These are phyloP conservation scores for Nothobranchius furzeri DNA, from an alignment of 2,113 vertebrate genomes.

Conservation along the genomic window DNA sequence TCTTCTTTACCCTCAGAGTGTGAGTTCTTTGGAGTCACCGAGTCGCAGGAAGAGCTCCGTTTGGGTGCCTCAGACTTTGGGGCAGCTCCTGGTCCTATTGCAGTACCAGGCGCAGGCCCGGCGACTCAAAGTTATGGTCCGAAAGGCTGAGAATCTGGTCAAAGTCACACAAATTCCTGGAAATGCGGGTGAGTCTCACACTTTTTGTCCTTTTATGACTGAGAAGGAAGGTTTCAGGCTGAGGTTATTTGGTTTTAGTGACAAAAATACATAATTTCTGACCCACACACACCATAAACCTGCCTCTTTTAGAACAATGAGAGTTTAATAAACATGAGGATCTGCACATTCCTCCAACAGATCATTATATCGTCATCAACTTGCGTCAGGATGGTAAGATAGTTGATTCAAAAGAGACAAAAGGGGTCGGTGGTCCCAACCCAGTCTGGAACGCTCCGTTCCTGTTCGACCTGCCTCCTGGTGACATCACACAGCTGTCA, in stretches of 20 bases:
- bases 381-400: slow-evolving; percentile 73
- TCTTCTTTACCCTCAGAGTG: slow-evolving; percentile 62
- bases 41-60: slow-evolving; percentile 23
- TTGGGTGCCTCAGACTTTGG: slow-evolving; percentile 41
- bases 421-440: too few species aligned
- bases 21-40: slow-evolving; percentile 59
- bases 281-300: too few species aligned
- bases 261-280: too few species aligned
- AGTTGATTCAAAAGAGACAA: too few species aligned
- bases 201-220: too few species aligned
- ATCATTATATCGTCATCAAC: slow-evolving; percentile 81
- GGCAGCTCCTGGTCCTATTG: slow-evolving; percentile 83
- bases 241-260: too few species aligned
- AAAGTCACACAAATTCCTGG: slow-evolving; percentile 77
- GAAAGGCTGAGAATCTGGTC: slow-evolving; percentile 79
- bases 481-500: slow-evolving; percentile 63
- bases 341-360: slow-evolving; percentile 72
- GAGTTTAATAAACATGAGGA: too few species aligned
- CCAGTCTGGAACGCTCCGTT: too few species aligned
- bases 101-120: slow-evolving; percentile 81
- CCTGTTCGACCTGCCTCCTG: too few species aligned
- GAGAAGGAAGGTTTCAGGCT: too few species aligned
- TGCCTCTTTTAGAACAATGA: too few species aligned
- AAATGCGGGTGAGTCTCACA: slow-evolving; percentile 70
- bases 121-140: slow-evolving; percentile 84